Base-by-base conservation (phyloP, 2,888 invertebrate genomes). In the Caenorhabditis plicata region DNA sequence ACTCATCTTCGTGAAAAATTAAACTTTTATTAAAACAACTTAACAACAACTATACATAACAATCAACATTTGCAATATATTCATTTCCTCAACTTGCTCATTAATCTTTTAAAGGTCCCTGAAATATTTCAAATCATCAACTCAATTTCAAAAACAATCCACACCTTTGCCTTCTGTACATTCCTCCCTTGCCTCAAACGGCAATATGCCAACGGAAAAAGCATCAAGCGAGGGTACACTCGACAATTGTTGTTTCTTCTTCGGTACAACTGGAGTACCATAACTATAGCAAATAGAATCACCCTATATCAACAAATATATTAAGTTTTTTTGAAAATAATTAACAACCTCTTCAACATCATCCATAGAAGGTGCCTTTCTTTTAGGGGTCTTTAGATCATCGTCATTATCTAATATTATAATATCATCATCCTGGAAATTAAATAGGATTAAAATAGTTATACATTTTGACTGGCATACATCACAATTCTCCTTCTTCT, bases 161-260 rank as follows among this genome's bases (percentile, higher is more conserved):
- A 26, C n/a, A 40, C 57, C 57, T 36, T 35, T 51, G 23, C 15
- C 39, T 25, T 32, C 40, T 4, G 33, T 41, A 1, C 35, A 38
- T 15, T 61, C 64, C 27, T 47, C 46, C 13, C 44, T 25, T 2
- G 55, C 57, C 13, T 25, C 31, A 35, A 67, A 67, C n/a, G 67
- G 67, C 7, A 57, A 46, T 32, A 67, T 67, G 29, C 60, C 60
- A 2, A 42, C 47, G 2, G 50, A 31, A 31, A 60, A 60, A 2
- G 49, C 47, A 25, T 60, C 60, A 7, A 58, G 29, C 1, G 52
- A n/a, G 3, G 42, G 41, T 7, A 56, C 38, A n/a, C 35, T 27
- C 9, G 40, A 15, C 1, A 33, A 13, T 13, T 32, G 19, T 13
- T 41, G 1, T 11, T 17, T n/a, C 2, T 11, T 17, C 13, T 19